Conservation (phyloP, 1,140 invertebrate genomes). For the Drosophila ficusphila region DNA sequence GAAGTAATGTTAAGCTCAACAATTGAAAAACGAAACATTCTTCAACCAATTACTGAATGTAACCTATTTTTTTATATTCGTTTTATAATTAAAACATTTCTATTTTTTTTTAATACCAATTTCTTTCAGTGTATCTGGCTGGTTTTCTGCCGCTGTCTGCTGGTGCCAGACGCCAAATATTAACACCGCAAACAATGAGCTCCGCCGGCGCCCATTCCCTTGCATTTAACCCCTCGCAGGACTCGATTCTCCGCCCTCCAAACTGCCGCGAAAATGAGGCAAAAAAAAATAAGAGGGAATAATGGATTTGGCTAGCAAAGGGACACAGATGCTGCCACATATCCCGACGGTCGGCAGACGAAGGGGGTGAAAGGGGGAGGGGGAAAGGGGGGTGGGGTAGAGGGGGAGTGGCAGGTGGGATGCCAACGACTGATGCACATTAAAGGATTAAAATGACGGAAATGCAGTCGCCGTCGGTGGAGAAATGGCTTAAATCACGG, state of each 20-base stretch:
- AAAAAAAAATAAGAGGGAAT: slow-evolving; percentile 26
- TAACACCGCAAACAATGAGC: slow-evolving; percentile 78
- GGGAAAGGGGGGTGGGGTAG: too few species aligned
- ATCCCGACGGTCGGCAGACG: slow-evolving; percentile 21
- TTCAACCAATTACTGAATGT: too few species aligned
- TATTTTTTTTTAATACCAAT: not conserved
- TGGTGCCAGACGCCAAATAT: slow-evolving; percentile 78
- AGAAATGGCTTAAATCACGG: slow-evolving; percentile 19
- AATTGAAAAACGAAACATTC: too few species aligned
- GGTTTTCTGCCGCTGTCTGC: slow-evolving; percentile 29
- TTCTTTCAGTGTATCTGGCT: not conserved
- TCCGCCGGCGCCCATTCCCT: not conserved
- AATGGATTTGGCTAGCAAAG: slow-evolving; percentile 53
- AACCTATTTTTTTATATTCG: too few species aligned
- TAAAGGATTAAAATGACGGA: slow-evolving; percentile 67
- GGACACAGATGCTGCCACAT: slow-evolving; percentile 37
- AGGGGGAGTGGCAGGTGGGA: too few species aligned
- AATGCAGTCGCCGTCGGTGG: slow-evolving; percentile 41
- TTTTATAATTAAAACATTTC: not conserved
- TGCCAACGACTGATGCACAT: slow-evolving; percentile 22
- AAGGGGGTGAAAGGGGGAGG: not conserved
- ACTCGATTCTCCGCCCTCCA: not conserved
- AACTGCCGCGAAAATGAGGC: slow-evolving; percentile 36
- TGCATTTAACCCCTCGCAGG: not conserved
- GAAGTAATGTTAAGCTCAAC: too few species aligned